phyloP scores from a whole-genome alignment of 1,140 invertebrate genomes.

The Eriocheir sinensis region DNA sequence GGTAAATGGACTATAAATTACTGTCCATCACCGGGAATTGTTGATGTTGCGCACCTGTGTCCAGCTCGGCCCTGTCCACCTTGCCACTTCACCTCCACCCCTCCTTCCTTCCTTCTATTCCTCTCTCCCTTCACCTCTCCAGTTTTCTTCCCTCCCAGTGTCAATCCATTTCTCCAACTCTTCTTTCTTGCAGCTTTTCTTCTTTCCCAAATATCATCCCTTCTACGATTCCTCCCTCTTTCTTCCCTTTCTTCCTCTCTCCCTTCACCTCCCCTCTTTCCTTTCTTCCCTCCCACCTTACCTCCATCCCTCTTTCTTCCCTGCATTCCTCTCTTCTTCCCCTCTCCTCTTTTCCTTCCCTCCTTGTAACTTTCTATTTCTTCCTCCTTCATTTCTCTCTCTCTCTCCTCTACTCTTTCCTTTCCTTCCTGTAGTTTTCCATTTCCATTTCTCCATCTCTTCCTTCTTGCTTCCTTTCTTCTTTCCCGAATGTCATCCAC shows the following conservation, averaged over 20 bases:
- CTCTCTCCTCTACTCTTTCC: not conserved
- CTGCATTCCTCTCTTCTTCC: too few relatives aligned
- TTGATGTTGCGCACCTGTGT: not conserved
- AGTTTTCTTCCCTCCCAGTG: not conserved
- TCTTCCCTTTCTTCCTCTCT: not conserved
- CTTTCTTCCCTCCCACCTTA: not conserved
- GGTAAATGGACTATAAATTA: constrained; percentile 6
- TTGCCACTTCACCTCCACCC: not conserved
- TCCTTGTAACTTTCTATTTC: not conserved
- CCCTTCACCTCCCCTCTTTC: too few relatives aligned
- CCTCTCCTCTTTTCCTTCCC: constrained; percentile 3
- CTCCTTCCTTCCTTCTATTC: not conserved
- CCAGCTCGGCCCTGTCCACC: not conserved
- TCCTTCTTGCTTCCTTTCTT: too few relatives aligned
- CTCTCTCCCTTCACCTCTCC: not conserved
- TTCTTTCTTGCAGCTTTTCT: not conserved
- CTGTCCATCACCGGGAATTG: not conserved
- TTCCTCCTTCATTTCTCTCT: not conserved
- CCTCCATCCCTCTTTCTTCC: not conserved
- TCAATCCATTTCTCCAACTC: not conserved
- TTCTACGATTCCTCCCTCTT: not conserved
- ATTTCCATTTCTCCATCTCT: too few relatives aligned
- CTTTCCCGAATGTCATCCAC: too few relatives aligned
- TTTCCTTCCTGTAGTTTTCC: too few relatives aligned
- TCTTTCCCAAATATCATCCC: not conserved